Percentiles rank a stretch among this genome's conserved stretches.
Conservation (phyloP, 1,140 invertebrate genomes). For the Scaptomyza hsui region DNA sequence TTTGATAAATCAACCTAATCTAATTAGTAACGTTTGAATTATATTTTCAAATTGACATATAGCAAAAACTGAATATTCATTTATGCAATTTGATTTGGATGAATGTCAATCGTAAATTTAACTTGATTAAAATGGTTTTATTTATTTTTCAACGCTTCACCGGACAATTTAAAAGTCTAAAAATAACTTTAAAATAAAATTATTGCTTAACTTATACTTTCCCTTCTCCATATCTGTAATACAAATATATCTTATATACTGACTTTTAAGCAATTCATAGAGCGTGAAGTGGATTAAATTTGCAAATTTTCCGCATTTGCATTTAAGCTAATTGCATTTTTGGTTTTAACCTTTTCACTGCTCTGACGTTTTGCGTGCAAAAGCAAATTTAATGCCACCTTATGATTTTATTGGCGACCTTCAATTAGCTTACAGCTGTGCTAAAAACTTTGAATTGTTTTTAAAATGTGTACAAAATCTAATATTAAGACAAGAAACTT, state of each 20-base stretch:
- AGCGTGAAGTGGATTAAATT: slow-evolving; percentile 4
- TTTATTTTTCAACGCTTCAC: too few species aligned
- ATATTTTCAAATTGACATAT: neutral
- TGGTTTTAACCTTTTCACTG: slow-evolving; percentile 24
- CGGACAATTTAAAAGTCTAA: too few species aligned
- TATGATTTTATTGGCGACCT: slow-evolving; percentile 14
- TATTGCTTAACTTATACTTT: too few species aligned
- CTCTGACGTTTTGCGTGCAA: slow-evolving; percentile 17
- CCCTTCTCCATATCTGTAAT: too few species aligned
- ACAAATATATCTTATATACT: too few species aligned
- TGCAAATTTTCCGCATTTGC: slow-evolving; percentile 26
- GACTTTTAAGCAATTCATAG: slow-evolving; percentile 15
- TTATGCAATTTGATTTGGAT: slow-evolving; percentile 9
- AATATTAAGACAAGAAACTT: neutral
- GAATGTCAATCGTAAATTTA: neutral
- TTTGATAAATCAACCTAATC: slow-evolving; percentile 3
- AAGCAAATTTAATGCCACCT: slow-evolving; percentile 11
- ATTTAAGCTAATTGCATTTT: slow-evolving; percentile 43
- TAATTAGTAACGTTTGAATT: slow-evolving; percentile 3
- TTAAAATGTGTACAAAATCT: too few species aligned
- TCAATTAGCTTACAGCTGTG: neutral
- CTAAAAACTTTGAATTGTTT: neutral
- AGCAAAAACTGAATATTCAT: slow-evolving; percentile 14
- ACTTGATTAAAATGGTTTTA: neutral
- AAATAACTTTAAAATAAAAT: too few species aligned